phyloP scores from a whole-genome alignment of 2,113 vertebrate species.

The Pipra filicauda region DNA sequence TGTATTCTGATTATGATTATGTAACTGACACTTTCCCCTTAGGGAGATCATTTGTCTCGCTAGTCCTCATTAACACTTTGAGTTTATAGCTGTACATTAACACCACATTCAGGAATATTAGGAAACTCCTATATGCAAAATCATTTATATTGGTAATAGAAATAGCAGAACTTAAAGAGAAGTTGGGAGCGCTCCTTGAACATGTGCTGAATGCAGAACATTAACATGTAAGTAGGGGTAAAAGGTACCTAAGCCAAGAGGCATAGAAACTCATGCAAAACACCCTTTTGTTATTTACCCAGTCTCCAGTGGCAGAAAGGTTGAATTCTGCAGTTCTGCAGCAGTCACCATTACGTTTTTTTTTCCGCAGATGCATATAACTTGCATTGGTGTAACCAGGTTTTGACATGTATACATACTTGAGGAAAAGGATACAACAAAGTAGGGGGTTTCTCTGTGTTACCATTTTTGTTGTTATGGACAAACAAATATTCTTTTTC shows the following conservation, averaged over 20 bases:
- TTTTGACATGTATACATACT: background rate
- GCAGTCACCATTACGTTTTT: background rate
- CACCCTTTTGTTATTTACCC: background rate
- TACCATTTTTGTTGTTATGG: background rate
- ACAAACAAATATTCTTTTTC: background rate
- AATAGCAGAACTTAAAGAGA: background rate
- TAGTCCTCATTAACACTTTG: conserved; percentile 62
- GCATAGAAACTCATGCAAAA: background rate
- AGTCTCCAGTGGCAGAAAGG: background rate
- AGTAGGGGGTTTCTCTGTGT: background rate
- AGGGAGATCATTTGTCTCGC: conserved; percentile 50
- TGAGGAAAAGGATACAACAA: background rate
- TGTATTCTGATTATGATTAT: conserved; percentile 71
- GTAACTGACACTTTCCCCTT: conserved; percentile 35
- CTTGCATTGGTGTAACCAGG: background rate
- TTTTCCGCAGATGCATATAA: background rate
- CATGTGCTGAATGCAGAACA: fast-evolving
- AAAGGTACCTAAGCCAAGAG: background rate
- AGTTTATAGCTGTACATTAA: conserved; percentile 43
- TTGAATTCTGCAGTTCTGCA: background rate
- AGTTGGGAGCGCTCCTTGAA: background rate
- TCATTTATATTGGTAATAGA: conserved; percentile 21
- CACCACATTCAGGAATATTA: conserved; percentile 18
- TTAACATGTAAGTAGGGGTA: background rate
- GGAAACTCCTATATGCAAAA: conserved; percentile 56